A percentile compares a stretch with the other conserved stretches of the same genome.
phyloP scores from a whole-genome alignment of 2,797 vertebrate species.

The Anguilla megastoma region DNA sequence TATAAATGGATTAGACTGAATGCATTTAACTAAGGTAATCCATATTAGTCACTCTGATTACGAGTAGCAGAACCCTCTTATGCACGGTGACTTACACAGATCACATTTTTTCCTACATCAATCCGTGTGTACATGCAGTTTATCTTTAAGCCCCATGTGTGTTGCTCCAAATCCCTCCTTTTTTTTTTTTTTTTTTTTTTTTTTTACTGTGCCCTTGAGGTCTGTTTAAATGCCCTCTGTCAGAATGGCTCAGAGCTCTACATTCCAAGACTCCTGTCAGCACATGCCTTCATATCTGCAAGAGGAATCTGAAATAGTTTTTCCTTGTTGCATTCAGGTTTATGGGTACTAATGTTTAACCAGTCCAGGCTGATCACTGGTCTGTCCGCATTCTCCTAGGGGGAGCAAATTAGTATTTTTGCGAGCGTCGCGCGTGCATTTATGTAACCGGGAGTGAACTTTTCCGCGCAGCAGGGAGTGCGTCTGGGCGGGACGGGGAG shows the following conservation, averaged over 20 bases:
- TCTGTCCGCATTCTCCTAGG: background rate
- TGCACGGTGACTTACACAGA: too few species aligned
- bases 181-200: background rate
- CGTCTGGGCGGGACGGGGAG: background rate
- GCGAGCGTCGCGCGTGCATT: background rate
- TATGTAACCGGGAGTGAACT: background rate
- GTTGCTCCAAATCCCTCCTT: background rate
- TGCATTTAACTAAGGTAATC: background rate
- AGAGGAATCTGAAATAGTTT: background rate
- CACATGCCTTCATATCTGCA: background rate
- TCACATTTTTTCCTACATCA: too few species aligned
- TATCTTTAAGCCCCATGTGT: background rate
- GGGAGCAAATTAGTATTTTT: too few species aligned
- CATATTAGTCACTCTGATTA: background rate
- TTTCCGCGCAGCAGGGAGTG: background rate
- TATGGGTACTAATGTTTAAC: background rate
- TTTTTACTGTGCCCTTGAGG: background rate
- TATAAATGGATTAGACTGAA: background rate
- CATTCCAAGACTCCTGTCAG: constrained; percentile 33
- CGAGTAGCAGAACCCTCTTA: background rate
- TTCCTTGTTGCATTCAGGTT: background rate
- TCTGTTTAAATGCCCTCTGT: background rate
- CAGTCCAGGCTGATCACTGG: background rate
- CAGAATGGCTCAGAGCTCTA: background rate
- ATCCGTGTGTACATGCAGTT: background rate